A percentile compares a stretch with the other conserved stretches of the same genome.
Conservation (phyloP, 1,140 invertebrate genomes). For the Lepidurus apus region DNA sequence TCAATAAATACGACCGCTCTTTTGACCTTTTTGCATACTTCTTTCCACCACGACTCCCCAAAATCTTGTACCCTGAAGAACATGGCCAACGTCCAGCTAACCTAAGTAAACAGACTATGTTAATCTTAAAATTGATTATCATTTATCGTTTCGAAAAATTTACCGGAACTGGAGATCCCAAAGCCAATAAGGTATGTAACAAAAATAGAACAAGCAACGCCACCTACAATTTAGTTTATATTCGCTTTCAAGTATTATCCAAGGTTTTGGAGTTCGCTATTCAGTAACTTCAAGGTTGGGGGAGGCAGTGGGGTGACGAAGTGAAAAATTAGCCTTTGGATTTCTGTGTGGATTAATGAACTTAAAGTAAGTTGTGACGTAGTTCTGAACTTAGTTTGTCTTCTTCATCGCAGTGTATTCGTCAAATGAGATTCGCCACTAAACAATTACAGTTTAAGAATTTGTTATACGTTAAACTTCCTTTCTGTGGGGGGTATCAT, state of each 20-base stretch:
- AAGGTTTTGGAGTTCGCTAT: background rate
- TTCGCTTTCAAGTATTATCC: background rate
- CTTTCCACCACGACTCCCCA: conserved; percentile 45
- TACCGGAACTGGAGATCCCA: no score
- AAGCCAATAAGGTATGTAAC: no score
- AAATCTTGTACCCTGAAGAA: background rate
- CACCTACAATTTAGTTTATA: background rate
- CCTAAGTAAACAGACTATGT: background rate
- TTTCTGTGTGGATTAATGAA: conserved; percentile 10
- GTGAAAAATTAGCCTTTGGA: background rate
- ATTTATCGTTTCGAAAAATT: no score
- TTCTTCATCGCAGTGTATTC: no score
- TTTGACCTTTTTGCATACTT: conserved; percentile 53
- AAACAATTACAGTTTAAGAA: background rate
- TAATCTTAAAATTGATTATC: background rate
- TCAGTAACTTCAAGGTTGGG: conserved; percentile 18
- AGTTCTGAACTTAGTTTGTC: no score
- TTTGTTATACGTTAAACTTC: background rate
- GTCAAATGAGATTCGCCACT: background rate
- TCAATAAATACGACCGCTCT: conserved; percentile 56
- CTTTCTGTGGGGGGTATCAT: conserved; percentile 9
- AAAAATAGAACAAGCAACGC: no score
- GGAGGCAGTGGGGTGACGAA: conserved; percentile 6
- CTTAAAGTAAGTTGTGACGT: background rate
- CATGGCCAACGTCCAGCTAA: background rate